Evolutionary conservation across 2,797 vertebrate genomes (phyloP).

Genomic region (Enteromius radiatus): DNA sequence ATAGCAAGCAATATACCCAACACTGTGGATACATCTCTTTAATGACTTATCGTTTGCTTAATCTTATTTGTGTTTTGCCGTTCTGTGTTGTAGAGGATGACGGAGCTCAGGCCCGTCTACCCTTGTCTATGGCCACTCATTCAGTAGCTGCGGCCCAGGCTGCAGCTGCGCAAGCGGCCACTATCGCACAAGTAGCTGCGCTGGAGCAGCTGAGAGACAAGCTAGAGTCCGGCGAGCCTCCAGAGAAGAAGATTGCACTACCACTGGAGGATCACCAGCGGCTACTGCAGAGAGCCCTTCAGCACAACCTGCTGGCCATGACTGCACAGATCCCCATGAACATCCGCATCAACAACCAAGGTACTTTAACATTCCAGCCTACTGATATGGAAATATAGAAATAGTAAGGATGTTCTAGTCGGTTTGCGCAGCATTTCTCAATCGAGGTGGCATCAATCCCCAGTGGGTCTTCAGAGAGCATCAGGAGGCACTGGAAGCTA

Average conservation of each 20-base stretch:
- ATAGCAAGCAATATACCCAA: background rate
- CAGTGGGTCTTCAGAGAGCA: too few species aligned
- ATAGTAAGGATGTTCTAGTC: background rate
- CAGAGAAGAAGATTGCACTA: slow-evolving; percentile 93
- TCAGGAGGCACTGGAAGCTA: background rate
- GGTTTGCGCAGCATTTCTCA: too few species aligned
- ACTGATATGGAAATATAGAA: background rate
- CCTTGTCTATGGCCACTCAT: slow-evolving; percentile 80
- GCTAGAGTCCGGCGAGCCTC: slow-evolving; percentile 91
- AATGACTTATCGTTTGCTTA: background rate
- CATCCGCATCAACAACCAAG: slow-evolving; percentile 96
- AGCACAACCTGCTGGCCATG: slow-evolving; percentile 97
- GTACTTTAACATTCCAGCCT: slow-evolving; percentile 66
- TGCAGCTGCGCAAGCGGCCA: slow-evolving; percentile 73
- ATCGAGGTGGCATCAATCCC: background rate
- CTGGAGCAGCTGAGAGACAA: slow-evolving; percentile 96
- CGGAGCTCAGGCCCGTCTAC: slow-evolving; percentile 77
- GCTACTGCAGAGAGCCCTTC: slow-evolving; percentile 90
- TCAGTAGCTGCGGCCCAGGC: slow-evolving; percentile 87
- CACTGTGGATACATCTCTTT: background rate
- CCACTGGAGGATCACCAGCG: slow-evolving; percentile 90
- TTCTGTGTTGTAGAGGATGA: slow-evolving; percentile 83
- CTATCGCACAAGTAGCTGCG: slow-evolving; percentile 88
- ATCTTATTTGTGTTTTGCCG: background rate
- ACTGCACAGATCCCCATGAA: slow-evolving; percentile 94